Evolutionary conservation across 2,888 invertebrate species (phyloP).

Genomic region (Nomada fucata): DNA sequence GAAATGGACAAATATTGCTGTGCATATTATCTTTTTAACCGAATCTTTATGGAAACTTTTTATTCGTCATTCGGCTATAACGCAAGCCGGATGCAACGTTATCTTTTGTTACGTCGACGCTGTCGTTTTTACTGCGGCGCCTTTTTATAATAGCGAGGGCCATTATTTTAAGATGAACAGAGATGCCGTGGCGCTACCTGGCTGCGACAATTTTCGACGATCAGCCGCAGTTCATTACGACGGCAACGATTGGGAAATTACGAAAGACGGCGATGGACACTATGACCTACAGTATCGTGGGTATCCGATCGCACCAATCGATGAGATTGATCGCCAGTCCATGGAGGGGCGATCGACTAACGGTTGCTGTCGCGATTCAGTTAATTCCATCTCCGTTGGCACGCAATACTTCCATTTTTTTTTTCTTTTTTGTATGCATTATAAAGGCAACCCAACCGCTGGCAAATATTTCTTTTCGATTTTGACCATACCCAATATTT

Average conservation of each 20-base stretch:
- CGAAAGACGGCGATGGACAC: not conserved
- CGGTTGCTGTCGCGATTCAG: not conserved
- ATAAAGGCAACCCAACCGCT: not conserved
- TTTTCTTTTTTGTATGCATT: not conserved
- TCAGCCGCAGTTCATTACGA: not conserved
- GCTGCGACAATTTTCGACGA: too few relatives aligned
- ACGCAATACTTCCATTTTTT: not conserved
- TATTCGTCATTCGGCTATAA: constrained; percentile 2
- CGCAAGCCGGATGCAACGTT: constrained; percentile 16
- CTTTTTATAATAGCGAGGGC: not conserved
- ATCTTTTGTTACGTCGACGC: not conserved
- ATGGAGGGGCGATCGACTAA: not conserved
- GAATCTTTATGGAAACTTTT: constrained; percentile 41
- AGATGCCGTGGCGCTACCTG: too few relatives aligned
- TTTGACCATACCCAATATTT: too few relatives aligned
- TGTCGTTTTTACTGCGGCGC: not conserved
- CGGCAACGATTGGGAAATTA: not conserved
- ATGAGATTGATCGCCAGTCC: not conserved
- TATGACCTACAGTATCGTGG: not conserved
- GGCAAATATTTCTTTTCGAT: constrained; percentile 9
- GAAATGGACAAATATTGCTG: constrained; percentile 40
- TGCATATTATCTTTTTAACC: constrained; percentile 6
- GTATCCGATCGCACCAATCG: not conserved
- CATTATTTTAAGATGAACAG: not conserved
- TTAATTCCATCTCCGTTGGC: not conserved